These are phyloP conservation scores for Hydrolagus colliei DNA, from an alignment of 2,797 vertebrate species.

Conservation along the genomic window DNA sequence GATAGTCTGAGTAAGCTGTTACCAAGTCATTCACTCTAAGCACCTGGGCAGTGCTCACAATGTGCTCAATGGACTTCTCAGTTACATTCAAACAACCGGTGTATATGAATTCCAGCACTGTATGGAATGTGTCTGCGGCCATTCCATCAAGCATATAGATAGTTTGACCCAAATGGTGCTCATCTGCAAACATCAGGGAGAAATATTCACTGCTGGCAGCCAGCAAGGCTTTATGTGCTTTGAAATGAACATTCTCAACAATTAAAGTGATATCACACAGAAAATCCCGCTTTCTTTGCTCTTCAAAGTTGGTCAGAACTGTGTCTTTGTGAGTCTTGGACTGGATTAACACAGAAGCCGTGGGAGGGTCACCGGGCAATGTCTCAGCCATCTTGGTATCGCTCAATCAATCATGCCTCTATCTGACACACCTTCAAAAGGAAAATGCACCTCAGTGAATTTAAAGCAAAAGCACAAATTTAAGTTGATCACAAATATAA, in stretches of 20 bases:
- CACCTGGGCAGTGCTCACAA: conserved; percentile 73
- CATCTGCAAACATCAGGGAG: conserved; percentile 77
- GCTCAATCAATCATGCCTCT: conserved; percentile 2
- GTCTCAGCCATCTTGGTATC: conserved; percentile 61
- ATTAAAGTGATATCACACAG: conserved; percentile 89
- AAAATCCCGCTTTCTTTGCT: conserved; percentile 71
- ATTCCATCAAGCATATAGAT: conserved; percentile 74
- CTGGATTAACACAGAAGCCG: conserved; percentile 54
- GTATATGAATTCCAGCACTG: conserved; percentile 88
- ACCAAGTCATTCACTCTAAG: conserved; percentile 77
- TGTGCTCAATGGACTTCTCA: conserved; percentile 63
- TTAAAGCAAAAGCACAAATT: conserved; percentile 34
- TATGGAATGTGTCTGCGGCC: conserved; percentile 65
- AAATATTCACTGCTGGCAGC: conserved; percentile 93
- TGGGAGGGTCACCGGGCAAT: conserved; percentile 2
- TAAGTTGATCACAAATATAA: too few species aligned
- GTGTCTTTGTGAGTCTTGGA: conserved; percentile 74
- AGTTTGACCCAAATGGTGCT: conserved; percentile 61
- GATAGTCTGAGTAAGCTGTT: conserved; percentile 62
- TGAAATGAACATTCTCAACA: conserved; percentile 79
- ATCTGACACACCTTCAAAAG: background rate
- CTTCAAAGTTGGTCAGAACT: conserved; percentile 73
- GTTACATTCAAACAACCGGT: conserved; percentile 71
- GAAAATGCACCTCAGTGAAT: background rate
- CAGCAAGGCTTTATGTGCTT: conserved; percentile 85